Evolutionary conservation across 2,113 vertebrate species (phyloP).

Genomic region (Calidris pygmaea): DNA sequence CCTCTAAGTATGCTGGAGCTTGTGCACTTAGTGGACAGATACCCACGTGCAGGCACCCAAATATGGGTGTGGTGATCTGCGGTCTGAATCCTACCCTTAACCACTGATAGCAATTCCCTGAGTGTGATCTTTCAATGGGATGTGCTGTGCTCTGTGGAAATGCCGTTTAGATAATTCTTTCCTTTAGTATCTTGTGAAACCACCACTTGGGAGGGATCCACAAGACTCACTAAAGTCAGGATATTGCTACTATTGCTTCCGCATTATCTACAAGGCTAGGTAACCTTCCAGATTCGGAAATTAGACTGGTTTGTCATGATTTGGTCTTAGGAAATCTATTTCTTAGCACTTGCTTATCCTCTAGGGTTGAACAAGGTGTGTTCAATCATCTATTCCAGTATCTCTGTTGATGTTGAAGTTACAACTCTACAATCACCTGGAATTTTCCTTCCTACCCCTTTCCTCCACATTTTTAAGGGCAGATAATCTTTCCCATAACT

Average conservation of each 20-base stretch:
- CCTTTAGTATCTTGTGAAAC: background rate
- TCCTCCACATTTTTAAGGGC: background rate
- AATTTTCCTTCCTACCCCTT: background rate
- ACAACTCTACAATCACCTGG: background rate
- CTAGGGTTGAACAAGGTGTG: background rate
- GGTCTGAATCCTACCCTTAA: background rate
- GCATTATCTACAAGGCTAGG: background rate
- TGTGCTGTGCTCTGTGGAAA: background rate
- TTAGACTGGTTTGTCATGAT: background rate
- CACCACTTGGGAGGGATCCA: background rate
- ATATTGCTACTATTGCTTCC: slow-evolving; percentile 10
- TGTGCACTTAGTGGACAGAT: background rate
- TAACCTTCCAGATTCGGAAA: slow-evolving; percentile 13
- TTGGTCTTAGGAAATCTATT: background rate
- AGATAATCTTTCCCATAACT: background rate
- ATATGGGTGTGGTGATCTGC: background rate
- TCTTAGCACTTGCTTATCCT: slow-evolving; percentile 13
- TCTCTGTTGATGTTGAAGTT: background rate
- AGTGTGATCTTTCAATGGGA: background rate
- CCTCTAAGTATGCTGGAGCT: background rate
- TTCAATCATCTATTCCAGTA: background rate
- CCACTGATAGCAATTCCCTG: background rate
- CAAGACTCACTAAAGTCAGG: background rate
- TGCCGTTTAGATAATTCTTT: background rate
- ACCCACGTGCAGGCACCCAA: background rate